Conservation (phyloP, 2,888 invertebrate genomes). For the Drosophila sordidapex region DNA sequence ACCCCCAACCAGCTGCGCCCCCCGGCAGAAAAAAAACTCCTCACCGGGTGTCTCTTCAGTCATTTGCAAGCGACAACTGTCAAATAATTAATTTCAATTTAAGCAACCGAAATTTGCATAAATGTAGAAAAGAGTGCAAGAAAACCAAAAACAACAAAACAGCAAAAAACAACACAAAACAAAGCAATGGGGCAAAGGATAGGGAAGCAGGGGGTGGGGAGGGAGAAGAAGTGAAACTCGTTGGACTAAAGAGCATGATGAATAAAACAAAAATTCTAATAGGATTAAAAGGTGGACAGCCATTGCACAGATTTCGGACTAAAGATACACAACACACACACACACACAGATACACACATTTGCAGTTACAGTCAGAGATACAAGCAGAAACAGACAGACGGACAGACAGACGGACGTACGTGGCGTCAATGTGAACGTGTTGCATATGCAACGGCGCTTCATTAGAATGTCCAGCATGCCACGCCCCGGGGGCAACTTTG, state of each 20-base stretch:
- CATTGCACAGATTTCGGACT: slow-evolving; percentile 63
- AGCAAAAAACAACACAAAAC: slow-evolving; percentile 3
- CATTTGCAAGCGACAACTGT: slow-evolving; percentile 77
- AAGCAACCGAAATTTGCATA: slow-evolving; percentile 79
- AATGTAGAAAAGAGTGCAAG: slow-evolving; percentile 46
- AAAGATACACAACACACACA: slow-evolving; percentile 16
- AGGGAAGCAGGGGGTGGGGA: background rate
- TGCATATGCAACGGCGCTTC: slow-evolving; percentile 78
- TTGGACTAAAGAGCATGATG: slow-evolving; percentile 61
- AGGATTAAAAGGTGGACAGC: slow-evolving; percentile 75
- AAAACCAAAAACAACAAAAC: slow-evolving; percentile 5
- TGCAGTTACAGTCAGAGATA: slow-evolving; percentile 16
- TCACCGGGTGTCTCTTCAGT: slow-evolving; percentile 32
- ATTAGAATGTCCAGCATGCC: slow-evolving; percentile 79
- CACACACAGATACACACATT: slow-evolving; percentile 3
- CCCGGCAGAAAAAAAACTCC: background rate
- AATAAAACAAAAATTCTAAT: slow-evolving; percentile 79
- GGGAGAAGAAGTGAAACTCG: slow-evolving; percentile 27
- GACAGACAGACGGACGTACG: slow-evolving; percentile 41
- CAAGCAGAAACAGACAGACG: slow-evolving; percentile 7
- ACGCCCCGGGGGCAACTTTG: slow-evolving; percentile 31
- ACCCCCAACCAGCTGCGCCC: background rate
- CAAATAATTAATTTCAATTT: slow-evolving; percentile 82
- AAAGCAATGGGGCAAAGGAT: slow-evolving; percentile 1
- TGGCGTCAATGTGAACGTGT: slow-evolving; percentile 73